These are phyloP conservation scores for Chrysodeixis includens DNA, from an alignment of 2,888 invertebrate species.

Conservation along the genomic window DNA sequence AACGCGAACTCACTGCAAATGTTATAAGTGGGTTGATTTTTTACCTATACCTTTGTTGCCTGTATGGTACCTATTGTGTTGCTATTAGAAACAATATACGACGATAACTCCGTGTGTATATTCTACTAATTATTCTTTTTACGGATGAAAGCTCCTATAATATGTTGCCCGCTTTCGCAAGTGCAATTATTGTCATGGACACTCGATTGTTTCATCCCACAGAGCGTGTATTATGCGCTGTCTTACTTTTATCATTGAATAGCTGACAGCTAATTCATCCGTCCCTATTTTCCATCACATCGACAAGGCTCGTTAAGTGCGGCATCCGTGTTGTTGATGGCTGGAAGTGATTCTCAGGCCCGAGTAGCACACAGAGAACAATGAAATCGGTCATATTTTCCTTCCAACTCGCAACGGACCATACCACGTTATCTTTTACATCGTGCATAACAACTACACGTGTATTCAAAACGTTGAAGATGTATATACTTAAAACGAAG, in stretches of 20 bases:
- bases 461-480: slow-evolving; percentile 82
- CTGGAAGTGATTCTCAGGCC: slow-evolving; percentile 87
- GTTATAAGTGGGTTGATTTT: too few species aligned
- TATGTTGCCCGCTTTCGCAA: slow-evolving; percentile 46
- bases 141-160: slow-evolving; percentile 20
- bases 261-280: slow-evolving; percentile 85
- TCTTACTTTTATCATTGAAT: slow-evolving; percentile 81
- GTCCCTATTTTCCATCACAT: slow-evolving; percentile 85
- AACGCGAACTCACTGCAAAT: too few species aligned
- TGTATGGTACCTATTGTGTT: too few species aligned
- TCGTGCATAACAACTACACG: slow-evolving; percentile 84
- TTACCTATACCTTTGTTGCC: too few species aligned
- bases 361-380: slow-evolving; percentile 83
- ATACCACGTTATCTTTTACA: slow-evolving; percentile 83
- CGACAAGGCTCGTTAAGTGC: slow-evolving; percentile 89
- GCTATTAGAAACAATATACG: neutral
- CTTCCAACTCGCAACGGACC: slow-evolving; percentile 85
- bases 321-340: slow-evolving; percentile 87
- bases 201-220: slow-evolving; percentile 77
- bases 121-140: neutral
- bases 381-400: slow-evolving; percentile 89
- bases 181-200: slow-evolving; percentile 64
- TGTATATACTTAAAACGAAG: slow-evolving; percentile 81
- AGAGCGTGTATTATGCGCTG: slow-evolving; percentile 71
- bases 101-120: neutral